These are phyloP conservation scores for Andrena bicolor DNA, from an alignment of 2,888 invertebrate genomes.

Conservation along the genomic window DNA sequence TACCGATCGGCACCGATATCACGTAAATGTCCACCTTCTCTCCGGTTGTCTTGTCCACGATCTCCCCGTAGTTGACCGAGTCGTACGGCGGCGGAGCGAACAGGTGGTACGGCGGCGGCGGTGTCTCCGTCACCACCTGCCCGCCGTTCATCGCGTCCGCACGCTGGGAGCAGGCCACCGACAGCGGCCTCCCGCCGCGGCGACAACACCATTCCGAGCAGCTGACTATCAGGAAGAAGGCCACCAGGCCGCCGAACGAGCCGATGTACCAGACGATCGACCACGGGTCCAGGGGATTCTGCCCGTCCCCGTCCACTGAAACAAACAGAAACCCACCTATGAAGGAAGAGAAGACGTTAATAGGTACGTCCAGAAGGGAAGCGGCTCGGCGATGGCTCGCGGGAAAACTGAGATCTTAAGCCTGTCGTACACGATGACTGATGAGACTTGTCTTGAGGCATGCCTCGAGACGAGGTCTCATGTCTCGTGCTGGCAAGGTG, in stretches of 20 bases:
- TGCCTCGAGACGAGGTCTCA: too few species aligned
- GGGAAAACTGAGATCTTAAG: too few species aligned
- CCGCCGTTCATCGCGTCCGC: conserved; percentile 62
- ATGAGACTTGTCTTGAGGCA: too few species aligned
- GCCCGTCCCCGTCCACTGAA: conserved; percentile 70
- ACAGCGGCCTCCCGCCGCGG: conserved; percentile 80
- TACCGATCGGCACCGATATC: conserved; percentile 85
- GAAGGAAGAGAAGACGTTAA: conserved; percentile 33
- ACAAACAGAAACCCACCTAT: conserved; percentile 55
- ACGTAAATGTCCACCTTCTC: conserved; percentile 85
- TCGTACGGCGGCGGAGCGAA: conserved; percentile 87
- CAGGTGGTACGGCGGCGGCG: conserved; percentile 87
- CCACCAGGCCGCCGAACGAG: conserved; percentile 87
- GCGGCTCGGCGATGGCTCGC: too few species aligned
- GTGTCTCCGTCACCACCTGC: conserved; percentile 80
- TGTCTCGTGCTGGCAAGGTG: too few species aligned
- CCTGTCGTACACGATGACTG: too few species aligned
- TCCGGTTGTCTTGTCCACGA: conserved; percentile 81
- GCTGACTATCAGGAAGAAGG: conserved; percentile 87
- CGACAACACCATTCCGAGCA: conserved; percentile 87
- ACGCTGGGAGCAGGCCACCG: conserved; percentile 78
- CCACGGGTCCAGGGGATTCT: conserved; percentile 85
- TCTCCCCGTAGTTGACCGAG: conserved; percentile 84
- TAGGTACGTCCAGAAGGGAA: not conserved
- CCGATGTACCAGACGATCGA: conserved; percentile 87